Conservation (phyloP, 2,888 invertebrate genomes). For the Operophtera brumata region DNA sequence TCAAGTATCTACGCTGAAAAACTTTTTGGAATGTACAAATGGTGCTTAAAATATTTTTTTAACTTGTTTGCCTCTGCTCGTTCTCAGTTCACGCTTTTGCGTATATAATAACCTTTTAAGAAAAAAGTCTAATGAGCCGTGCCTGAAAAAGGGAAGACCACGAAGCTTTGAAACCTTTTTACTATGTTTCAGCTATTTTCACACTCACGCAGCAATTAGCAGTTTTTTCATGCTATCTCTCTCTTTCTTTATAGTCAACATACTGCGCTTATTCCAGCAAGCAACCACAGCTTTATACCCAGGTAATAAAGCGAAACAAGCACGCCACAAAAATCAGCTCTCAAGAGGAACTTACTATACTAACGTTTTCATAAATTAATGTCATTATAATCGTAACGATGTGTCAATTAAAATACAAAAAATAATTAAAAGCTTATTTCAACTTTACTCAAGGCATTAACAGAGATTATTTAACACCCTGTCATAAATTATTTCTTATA, state of each 20-base stretch:
- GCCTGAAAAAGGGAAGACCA: conserved; percentile 49
- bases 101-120: conserved; percentile 66
- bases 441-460: no score
- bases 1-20: not conserved
- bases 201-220: not conserved
- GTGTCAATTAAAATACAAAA: no score
- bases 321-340: no score
- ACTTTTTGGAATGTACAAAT: conserved; percentile 19
- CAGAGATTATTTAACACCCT: no score
- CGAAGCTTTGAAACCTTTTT: conserved; percentile 12
- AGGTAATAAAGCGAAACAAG: no score
- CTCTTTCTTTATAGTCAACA: no score
- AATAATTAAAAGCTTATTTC: no score
- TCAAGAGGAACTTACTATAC: no score
- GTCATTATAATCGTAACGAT: no score
- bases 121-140: conserved; percentile 66
- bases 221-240: not conserved
- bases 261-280: no score
- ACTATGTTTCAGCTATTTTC: conserved; percentile 6
- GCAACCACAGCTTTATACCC: no score
- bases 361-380: no score
- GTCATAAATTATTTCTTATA: not conserved
- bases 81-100: conserved; percentile 56
- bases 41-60: conserved; percentile 44
- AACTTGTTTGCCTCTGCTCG: conserved; percentile 45